Conservation (phyloP, 2,797 vertebrate genomes). For the Cynodonichthys magdalenae region DNA sequence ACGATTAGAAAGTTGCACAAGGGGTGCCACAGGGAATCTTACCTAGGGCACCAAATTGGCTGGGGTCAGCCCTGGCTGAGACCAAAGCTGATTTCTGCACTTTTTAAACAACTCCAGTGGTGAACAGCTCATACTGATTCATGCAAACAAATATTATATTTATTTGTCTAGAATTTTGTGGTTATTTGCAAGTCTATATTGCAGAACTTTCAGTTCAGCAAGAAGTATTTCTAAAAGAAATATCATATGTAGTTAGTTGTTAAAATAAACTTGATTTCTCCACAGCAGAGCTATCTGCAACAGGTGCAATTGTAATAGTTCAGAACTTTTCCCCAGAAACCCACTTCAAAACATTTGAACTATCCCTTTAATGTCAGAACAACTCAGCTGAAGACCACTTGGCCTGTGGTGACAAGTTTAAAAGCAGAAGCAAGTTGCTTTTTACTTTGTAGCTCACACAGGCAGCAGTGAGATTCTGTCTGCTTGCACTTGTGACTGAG, state of each 20-base stretch:
- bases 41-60: too few relatives aligned
- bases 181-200: too few relatives aligned
- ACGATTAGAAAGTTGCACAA: too few relatives aligned
- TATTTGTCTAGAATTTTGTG: too few relatives aligned
- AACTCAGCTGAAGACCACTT: conserved; percentile 54
- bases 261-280: too few relatives aligned
- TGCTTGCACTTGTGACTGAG: conserved; percentile 68
- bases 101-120: not conserved
- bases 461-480: conserved; percentile 59
- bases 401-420: conserved; percentile 47
- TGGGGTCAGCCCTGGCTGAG: not conserved
- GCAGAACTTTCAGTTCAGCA: too few relatives aligned
- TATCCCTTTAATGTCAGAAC: conserved; percentile 46
- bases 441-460: conserved; percentile 61
- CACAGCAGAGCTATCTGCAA: too few relatives aligned
- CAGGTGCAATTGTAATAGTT: not conserved
- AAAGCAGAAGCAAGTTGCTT: conserved; percentile 25
- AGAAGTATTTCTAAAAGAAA: too few relatives aligned
- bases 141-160: too few relatives aligned
- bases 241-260: too few relatives aligned
- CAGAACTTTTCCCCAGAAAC: not conserved
- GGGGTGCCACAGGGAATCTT: too few relatives aligned
- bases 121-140: too few relatives aligned
- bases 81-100: not conserved
- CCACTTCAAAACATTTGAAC: not conserved